Evolutionary conservation across 1,140 invertebrate genomes (phyloP).

Genomic region (Ericerus pela): DNA sequence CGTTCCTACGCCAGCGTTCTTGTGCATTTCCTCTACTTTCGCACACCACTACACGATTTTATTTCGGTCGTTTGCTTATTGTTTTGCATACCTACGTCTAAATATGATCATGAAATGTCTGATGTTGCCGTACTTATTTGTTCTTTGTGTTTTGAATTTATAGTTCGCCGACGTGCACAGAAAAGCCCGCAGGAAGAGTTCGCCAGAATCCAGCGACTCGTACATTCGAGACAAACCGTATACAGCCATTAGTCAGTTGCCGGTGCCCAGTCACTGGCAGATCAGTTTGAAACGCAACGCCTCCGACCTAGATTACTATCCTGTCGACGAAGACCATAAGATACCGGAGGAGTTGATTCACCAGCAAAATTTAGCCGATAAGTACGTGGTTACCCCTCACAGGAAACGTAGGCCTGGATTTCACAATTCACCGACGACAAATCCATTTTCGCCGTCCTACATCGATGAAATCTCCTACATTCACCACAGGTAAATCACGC

Average conservation of each 20-base stretch:
- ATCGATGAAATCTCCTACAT: constrained; percentile 40
- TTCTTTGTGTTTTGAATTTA: constrained; percentile 2
- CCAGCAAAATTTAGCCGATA: constrained; percentile 32
- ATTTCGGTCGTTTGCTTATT: too few species aligned
- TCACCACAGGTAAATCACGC: constrained; percentile 22
- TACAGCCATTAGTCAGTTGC: background rate
- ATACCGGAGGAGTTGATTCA: constrained; percentile 35
- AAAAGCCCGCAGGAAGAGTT: constrained; percentile 14
- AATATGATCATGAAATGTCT: too few species aligned
- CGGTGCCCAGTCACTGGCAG: background rate
- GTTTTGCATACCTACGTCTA: too few species aligned
- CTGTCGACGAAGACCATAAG: constrained; percentile 26
- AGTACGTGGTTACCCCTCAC: constrained; percentile 67
- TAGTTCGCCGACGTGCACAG: constrained; percentile 15
- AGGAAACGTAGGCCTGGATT: constrained; percentile 66
- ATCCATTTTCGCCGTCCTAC: constrained; percentile 56
- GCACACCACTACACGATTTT: too few species aligned
- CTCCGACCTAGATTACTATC: constrained; percentile 1
- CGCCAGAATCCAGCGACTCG: constrained; percentile 9
- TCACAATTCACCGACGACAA: constrained; percentile 67
- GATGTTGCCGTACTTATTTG: too few species aligned
- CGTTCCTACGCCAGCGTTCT: too few species aligned
- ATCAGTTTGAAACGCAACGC: background rate
- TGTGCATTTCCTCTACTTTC: too few species aligned
- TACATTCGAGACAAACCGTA: background rate